phyloP scores from a whole-genome alignment of 2,888 invertebrate species.

The Pammene aurita region DNA sequence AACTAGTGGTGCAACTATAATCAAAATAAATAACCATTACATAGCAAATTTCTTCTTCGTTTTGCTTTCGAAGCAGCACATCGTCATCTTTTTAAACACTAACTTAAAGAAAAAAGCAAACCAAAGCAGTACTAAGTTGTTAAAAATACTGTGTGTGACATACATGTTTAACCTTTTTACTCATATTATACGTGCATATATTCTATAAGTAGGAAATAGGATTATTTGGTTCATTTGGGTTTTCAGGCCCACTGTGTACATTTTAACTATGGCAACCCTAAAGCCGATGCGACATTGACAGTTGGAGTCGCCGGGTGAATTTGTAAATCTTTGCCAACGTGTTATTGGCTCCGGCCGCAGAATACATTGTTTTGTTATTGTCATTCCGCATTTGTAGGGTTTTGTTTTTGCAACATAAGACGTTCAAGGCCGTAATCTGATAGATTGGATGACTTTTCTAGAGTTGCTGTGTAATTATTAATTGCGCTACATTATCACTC shows the following conservation, averaged over 20 bases:
- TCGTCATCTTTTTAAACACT: too few relatives aligned
- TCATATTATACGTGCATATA: too few relatives aligned
- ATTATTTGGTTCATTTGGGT: too few relatives aligned
- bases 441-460: background rate
- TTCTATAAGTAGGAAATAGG: too few relatives aligned
- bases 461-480: background rate
- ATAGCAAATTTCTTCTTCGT: too few relatives aligned
- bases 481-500: background rate
- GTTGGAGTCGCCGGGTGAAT: slow-evolving; percentile 24
- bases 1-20: too few relatives aligned
- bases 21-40: too few relatives aligned
- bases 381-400: slow-evolving; percentile 12
- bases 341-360: slow-evolving; percentile 15
- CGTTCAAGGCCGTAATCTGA: slow-evolving; percentile 7
- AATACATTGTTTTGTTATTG: slow-evolving; percentile 23
- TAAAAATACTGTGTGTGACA: too few relatives aligned
- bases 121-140: too few relatives aligned
- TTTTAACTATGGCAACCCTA: slow-evolving; percentile 6
- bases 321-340: slow-evolving; percentile 25
- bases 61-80: too few relatives aligned
- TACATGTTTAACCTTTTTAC: too few relatives aligned
- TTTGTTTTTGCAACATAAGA: slow-evolving; percentile 21
- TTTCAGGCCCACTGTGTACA: background rate
- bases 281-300: slow-evolving; percentile 18
- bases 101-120: too few relatives aligned